These are phyloP conservation scores for Scolopax bukidnonensis DNA, from an alignment of 2,797 vertebrate species.

Conservation along the genomic window DNA sequence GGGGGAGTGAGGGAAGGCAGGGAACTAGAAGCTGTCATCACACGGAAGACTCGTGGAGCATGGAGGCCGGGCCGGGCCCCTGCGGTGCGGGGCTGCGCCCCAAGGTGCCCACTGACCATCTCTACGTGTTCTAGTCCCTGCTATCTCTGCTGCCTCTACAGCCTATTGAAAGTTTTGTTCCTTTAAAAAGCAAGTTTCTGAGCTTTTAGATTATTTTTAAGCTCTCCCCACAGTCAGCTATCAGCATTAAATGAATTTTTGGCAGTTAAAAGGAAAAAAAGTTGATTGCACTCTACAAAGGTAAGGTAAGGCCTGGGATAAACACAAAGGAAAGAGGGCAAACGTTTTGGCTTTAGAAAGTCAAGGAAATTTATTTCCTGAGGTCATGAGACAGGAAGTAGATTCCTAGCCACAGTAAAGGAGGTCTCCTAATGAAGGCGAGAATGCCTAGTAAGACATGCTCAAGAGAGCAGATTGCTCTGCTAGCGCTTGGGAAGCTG, in stretches of 20 bases:
- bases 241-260: slow-evolving; percentile 38
- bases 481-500: slow-evolving; percentile 60
- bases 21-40: not conserved
- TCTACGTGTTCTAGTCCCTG: not conserved
- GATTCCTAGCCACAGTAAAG: slow-evolving; percentile 80
- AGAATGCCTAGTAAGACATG: slow-evolving; percentile 74
- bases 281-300: slow-evolving; percentile 63
- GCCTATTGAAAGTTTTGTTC: slow-evolving; percentile 1
- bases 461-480: slow-evolving; percentile 67
- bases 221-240: slow-evolving; percentile 48
- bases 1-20: rapidly evolving
- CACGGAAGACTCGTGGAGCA: not conserved
- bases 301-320: slow-evolving; percentile 62
- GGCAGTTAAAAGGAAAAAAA: slow-evolving; percentile 64
- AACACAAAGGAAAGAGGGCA: slow-evolving; percentile 80
- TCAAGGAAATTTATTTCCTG: slow-evolving; percentile 88
- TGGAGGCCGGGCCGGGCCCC: slow-evolving; percentile 2
- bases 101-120: not conserved
- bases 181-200: slow-evolving; percentile 18
- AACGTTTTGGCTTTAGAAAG: slow-evolving; percentile 84
- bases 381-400: slow-evolving; percentile 86
- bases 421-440: slow-evolving; percentile 74
- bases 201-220: not conserved
- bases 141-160: not conserved
- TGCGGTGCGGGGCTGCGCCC: not conserved